Percentiles rank a stretch among this genome's conserved stretches.
Evolutionary conservation across 2,113 vertebrate species (phyloP).

Genomic region (Campylorhamphus procurvoides): DNA sequence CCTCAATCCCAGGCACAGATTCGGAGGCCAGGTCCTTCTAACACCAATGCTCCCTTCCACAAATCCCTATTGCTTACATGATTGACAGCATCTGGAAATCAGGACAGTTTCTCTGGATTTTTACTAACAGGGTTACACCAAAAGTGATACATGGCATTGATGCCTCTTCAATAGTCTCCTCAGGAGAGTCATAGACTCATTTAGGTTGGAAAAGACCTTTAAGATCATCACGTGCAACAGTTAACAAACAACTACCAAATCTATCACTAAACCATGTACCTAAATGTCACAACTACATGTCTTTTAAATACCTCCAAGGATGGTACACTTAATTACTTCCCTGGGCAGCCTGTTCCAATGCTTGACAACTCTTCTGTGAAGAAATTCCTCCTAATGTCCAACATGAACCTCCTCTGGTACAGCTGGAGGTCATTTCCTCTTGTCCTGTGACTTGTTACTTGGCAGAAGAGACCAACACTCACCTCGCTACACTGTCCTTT

Average conservation of each 20-base stretch:
- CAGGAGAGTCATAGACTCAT: background rate
- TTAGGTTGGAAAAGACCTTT: background rate
- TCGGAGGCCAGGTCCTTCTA: background rate
- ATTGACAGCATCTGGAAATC: background rate
- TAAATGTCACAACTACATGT: rapidly evolving
- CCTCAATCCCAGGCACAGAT: background rate
- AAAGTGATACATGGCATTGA: rapidly evolving
- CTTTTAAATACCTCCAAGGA: background rate
- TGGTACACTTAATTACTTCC: background rate
- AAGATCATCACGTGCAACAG: background rate
- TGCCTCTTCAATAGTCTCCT: too few relatives aligned
- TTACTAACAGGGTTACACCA: background rate
- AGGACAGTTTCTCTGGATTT: background rate
- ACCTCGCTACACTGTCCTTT: background rate
- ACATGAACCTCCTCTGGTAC: background rate
- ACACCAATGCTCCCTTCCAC: background rate
- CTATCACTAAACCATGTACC: background rate
- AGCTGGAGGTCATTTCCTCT: background rate
- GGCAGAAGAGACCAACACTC: background rate
- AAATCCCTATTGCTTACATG: background rate
- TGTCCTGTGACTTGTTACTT: background rate
- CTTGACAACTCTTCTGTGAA: background rate
- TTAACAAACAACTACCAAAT: background rate
- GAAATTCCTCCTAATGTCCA: background rate
- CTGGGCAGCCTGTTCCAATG: background rate